These are phyloP conservation scores for Melinaea marsaeus DNA, from an alignment of 2,888 invertebrate species.

Conservation along the genomic window DNA sequence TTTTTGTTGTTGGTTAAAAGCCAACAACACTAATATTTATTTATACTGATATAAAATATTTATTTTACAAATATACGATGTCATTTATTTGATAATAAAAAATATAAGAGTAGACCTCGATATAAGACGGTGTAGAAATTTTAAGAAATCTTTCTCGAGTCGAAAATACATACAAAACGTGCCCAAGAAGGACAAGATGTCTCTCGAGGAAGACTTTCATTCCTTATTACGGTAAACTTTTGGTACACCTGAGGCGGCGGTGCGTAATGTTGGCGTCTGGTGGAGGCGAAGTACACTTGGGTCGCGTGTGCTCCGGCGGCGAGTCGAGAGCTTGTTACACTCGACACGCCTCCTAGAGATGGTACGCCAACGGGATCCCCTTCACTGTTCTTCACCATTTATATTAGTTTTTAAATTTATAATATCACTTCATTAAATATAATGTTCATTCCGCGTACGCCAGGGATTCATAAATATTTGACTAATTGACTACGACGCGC, in stretches of 20 bases:
- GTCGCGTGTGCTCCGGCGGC: conserved; percentile 44
- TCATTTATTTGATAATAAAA: no score
- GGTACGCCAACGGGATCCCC: conserved; percentile 32
- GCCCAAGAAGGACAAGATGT: conserved; percentile 21
- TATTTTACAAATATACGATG: no score
- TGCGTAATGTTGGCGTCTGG: conserved; percentile 36
- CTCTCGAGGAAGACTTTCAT: conserved; percentile 21
- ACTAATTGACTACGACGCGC: no score
- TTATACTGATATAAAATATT: no score
- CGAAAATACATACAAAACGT: conserved; percentile 14
- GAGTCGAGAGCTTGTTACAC: conserved; percentile 61
- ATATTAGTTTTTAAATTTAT: no score
- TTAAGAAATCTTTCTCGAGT: background rate
- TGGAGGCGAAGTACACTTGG: conserved; percentile 37
- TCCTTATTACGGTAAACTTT: conserved; percentile 29
- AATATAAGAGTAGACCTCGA: no score
- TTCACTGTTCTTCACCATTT: background rate
- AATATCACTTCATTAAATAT: no score
- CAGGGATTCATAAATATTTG: no score
- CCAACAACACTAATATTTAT: no score
- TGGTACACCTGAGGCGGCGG: conserved; percentile 26
- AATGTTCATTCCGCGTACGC: no score
- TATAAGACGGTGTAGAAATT: no score
- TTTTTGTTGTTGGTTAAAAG: no score
- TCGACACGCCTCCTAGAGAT: conserved; percentile 65